Conservation (phyloP, 2,888 invertebrate genomes). For the Lithodes maja region DNA sequence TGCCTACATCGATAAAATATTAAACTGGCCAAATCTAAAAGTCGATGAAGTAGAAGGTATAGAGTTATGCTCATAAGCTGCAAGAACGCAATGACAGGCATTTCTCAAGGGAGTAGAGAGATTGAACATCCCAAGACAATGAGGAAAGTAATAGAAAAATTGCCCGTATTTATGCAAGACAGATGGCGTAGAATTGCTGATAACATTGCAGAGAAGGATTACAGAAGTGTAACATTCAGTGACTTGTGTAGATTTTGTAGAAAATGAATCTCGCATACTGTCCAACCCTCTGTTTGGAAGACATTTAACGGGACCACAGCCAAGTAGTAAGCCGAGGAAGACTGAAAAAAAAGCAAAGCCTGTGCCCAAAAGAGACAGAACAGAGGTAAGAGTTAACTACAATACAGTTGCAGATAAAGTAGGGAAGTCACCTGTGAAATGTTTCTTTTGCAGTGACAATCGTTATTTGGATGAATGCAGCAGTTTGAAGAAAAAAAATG, state of each 20-base stretch:
- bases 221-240: not conserved
- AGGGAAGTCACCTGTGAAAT: not conserved
- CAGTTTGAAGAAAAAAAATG: not conserved
- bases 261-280: not conserved
- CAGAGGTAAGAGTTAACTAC: not conserved
- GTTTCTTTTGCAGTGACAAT: not conserved
- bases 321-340: not conserved
- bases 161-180: slow-evolving; percentile 4
- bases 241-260: slow-evolving; percentile 8
- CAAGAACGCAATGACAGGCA: not conserved
- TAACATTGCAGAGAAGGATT: not conserved
- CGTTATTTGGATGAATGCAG: slow-evolving; percentile 16
- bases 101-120: not conserved
- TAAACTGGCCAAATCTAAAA: slow-evolving; percentile 5
- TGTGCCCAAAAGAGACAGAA: not conserved
- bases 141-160: slow-evolving; percentile 25
- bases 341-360: not conserved
- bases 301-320: not conserved
- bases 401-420: not conserved
- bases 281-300: slow-evolving; percentile 4
- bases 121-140: slow-evolving; percentile 24
- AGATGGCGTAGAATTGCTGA: not conserved
- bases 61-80: slow-evolving; percentile 12
- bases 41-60: slow-evolving; percentile 19
- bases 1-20: slow-evolving; percentile 23